Conservation (phyloP, 1,140 invertebrate genomes). For the Asbolus verrucosus region DNA sequence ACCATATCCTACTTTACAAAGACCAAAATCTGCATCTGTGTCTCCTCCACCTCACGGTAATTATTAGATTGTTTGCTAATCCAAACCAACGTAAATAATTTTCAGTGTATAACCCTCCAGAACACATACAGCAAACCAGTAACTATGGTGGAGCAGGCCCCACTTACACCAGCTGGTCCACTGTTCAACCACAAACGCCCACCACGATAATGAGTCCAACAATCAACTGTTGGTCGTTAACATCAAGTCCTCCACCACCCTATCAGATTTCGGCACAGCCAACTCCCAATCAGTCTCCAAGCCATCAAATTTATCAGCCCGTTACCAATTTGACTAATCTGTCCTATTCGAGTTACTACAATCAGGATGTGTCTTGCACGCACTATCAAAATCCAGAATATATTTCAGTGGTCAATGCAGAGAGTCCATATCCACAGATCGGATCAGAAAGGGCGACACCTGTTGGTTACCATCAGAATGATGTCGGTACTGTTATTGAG, state of each 20-base stretch:
- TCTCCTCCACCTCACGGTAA: conserved; percentile 63
- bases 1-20: conserved; percentile 61
- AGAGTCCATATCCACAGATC: conserved; percentile 58
- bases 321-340: conserved; percentile 62
- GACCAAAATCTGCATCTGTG: conserved; percentile 60
- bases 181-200: conserved; percentile 60
- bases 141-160: conserved; percentile 55
- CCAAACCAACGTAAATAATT: conserved; percentile 13
- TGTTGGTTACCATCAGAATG: conserved; percentile 54
- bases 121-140: conserved; percentile 62
- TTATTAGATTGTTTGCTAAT: background rate
- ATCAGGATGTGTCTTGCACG: conserved; percentile 57
- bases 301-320: conserved; percentile 63
- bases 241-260: conserved; percentile 61
- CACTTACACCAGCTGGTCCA: conserved; percentile 62
- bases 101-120: conserved; percentile 63
- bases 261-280: conserved; percentile 61
- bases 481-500: conserved; percentile 45
- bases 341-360: conserved; percentile 63
- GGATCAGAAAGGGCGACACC: conserved; percentile 52
- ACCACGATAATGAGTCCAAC: conserved; percentile 59
- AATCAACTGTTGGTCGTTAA: conserved; percentile 63
- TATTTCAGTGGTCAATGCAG: conserved; percentile 55
- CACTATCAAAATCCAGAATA: conserved; percentile 63
- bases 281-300: conserved; percentile 63